Conservation (phyloP, 1,140 invertebrate species). For the Heterodera carotae region DNA sequence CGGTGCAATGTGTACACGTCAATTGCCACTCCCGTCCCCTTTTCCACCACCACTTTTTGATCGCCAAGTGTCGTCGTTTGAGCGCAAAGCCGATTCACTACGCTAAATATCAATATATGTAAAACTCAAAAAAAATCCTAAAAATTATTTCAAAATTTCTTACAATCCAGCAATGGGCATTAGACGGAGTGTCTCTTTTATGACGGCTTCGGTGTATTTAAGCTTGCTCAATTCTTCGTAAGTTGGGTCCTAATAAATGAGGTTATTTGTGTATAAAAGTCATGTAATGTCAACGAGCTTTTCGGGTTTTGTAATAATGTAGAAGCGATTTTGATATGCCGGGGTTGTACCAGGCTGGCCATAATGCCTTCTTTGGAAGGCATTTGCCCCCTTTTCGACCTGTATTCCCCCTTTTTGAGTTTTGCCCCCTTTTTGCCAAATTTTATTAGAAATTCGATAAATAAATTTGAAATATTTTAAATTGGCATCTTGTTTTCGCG, state of each 20-base stretch:
- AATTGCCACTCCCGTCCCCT: constrained; percentile 20
- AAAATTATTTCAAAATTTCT: not conserved
- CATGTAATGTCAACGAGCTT: no score
- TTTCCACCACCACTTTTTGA: constrained; percentile 28
- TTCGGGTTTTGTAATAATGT: no score
- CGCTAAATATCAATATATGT: constrained; percentile 24
- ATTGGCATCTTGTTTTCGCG: no score
- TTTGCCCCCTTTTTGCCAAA: no score
- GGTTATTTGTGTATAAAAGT: not conserved
- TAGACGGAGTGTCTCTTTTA: constrained; percentile 58
- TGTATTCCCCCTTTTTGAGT: no score
- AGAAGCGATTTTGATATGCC: no score
- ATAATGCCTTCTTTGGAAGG: no score
- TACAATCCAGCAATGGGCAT: constrained; percentile 46
- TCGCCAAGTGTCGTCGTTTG: constrained; percentile 36
- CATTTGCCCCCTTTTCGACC: no score
- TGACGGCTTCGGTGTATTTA: constrained; percentile 53
- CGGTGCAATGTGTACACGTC: constrained; percentile 39
- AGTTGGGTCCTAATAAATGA: constrained; percentile 8
- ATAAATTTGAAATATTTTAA: no score
- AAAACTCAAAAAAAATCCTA: no score
- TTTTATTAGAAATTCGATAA: no score
- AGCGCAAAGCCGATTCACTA: constrained; percentile 29
- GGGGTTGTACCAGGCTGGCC: no score
- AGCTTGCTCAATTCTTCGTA: constrained; percentile 55